A percentile compares a stretch with the other conserved stretches of the same genome.
These are phyloP conservation scores for Phocoena phocoena DNA, from an alignment of 2,113 vertebrate genomes.

Conservation along the genomic window DNA sequence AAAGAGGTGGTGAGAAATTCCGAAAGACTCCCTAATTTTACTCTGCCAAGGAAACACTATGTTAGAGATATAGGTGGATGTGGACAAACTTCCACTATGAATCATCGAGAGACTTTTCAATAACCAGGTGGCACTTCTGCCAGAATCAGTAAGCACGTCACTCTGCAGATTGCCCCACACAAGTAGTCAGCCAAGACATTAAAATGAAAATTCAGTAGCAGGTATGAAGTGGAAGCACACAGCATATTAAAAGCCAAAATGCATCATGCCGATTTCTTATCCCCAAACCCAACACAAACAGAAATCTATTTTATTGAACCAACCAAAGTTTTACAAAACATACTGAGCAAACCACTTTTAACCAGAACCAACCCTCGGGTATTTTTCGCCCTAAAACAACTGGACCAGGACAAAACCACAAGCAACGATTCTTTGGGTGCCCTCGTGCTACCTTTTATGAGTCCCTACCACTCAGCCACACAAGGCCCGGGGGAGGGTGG, in stretches of 20 bases:
- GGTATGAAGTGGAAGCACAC: background rate
- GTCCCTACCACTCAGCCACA: background rate
- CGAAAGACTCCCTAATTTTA: conserved; percentile 93
- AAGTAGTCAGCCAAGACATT: conserved; percentile 25
- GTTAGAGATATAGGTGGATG: background rate
- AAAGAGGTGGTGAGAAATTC: conserved; percentile 97
- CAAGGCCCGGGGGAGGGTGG: background rate
- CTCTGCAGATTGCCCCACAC: background rate
- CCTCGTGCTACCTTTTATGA: background rate
- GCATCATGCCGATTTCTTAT: background rate
- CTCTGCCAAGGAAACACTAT: conserved; percentile 82
- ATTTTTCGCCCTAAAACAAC: background rate
- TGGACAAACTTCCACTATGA: conserved; percentile 17
- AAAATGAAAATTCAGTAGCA: conserved; percentile 41
- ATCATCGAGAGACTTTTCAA: conserved; percentile 26
- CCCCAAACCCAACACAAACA: conserved; percentile 27
- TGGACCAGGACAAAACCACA: conserved; percentile 18
- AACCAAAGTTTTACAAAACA: conserved; percentile 42
- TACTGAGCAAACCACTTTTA: background rate
- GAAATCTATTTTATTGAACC: conserved; percentile 27
- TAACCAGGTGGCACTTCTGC: background rate
- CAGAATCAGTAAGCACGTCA: conserved; percentile 25
- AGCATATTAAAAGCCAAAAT: conserved; percentile 51
- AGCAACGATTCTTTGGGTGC: background rate
- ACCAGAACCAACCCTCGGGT: background rate